Conservation (phyloP, 2,113 vertebrate species). For the Aix galericulata region DNA sequence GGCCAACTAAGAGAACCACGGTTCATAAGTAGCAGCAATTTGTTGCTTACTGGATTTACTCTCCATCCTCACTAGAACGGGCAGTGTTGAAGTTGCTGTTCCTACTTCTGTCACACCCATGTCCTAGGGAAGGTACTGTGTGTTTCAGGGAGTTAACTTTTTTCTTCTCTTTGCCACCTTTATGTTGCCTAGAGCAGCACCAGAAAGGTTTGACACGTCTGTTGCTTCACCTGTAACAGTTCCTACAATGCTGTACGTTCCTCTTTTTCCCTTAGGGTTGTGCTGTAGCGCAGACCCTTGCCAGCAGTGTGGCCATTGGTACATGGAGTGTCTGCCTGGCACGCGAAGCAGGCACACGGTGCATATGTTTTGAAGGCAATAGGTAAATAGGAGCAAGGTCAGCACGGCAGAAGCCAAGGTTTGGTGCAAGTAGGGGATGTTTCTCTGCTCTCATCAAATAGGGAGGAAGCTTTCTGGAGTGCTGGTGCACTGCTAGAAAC, state of each 20-base stretch:
- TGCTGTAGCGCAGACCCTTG: neutral
- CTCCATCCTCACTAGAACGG: neutral
- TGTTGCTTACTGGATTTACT: neutral
- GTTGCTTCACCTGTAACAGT: neutral
- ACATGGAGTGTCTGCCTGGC: neutral
- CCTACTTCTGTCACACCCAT: neutral
- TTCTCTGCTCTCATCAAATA: neutral
- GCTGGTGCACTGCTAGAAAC: neutral
- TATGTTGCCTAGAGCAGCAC: neutral
- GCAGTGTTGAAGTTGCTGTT: neutral
- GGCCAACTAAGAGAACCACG: neutral
- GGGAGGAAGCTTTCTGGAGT: neutral
- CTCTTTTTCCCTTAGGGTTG: neutral
- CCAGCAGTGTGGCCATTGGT: neutral
- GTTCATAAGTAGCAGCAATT: neutral
- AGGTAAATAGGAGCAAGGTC: neutral
- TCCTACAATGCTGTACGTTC: rapidly evolving
- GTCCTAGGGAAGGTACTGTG: neutral
- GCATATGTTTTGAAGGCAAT: neutral
- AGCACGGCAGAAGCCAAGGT: neutral
- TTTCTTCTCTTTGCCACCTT: neutral
- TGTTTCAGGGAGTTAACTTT: neutral
- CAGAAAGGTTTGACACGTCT: neutral
- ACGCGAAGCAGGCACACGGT: neutral
- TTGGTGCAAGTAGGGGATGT: neutral